phyloP scores from a whole-genome alignment of 1,140 invertebrate genomes.

The Pararge aegeria region DNA sequence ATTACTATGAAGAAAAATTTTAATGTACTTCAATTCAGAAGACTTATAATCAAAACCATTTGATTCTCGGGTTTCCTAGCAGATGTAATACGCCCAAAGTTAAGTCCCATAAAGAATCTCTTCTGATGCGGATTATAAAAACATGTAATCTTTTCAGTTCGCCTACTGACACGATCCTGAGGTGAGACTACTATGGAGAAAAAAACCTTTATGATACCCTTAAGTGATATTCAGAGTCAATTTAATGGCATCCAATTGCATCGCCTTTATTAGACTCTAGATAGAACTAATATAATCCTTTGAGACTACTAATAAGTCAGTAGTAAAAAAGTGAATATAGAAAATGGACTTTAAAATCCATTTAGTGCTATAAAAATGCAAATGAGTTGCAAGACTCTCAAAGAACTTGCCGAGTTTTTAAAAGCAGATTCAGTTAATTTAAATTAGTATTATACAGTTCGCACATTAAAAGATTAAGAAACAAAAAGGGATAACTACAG shows the following conservation, averaged over 20 bases:
- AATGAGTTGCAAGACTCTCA: too few species aligned
- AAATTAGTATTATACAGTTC: neutral
- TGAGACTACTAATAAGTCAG: too few species aligned
- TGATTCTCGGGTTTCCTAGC: conserved; percentile 15
- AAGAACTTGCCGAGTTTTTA: too few species aligned
- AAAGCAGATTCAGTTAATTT: neutral
- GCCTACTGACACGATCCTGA: conserved; percentile 40
- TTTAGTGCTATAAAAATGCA: too few species aligned
- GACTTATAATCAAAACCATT: conserved; percentile 14
- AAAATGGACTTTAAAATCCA: too few species aligned
- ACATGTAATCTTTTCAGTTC: conserved; percentile 44
- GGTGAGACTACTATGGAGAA: conserved; percentile 17
- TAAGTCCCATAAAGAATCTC: conserved; percentile 14
- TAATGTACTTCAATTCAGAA: neutral
- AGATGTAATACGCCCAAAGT: conserved; percentile 12
- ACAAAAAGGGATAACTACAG: neutral
- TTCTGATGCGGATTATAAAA: conserved; percentile 16
- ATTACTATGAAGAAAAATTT: too few species aligned
- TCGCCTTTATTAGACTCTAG: too few species aligned
- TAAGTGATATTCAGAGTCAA: neutral
- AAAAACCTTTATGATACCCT: conserved; percentile 12
- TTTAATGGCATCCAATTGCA: neutral
- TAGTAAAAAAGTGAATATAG: too few species aligned
- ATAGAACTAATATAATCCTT: too few species aligned
- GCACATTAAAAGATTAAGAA: neutral